Percentiles rank a stretch among this genome's conserved stretches.
phyloP scores from a whole-genome alignment of 2,888 invertebrate species.

The Anthophora plumipes region DNA sequence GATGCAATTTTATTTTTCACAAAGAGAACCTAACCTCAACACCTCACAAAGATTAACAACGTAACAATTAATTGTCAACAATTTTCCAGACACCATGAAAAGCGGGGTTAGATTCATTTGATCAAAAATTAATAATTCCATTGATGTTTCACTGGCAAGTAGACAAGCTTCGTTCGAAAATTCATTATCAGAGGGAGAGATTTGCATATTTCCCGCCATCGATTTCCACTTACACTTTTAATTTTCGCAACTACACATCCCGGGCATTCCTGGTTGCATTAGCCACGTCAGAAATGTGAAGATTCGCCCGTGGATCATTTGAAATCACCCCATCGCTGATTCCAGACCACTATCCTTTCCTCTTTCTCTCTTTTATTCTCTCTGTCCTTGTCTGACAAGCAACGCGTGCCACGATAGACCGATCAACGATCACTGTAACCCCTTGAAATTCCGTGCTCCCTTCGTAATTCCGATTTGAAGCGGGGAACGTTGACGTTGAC shows the following conservation, averaged over 20 bases:
- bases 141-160: neutral
- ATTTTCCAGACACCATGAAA: too few relatives aligned
- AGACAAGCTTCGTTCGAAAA: neutral
- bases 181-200: neutral
- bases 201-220: slow-evolving; percentile 9
- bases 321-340: slow-evolving; percentile 56
- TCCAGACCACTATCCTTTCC: neutral
- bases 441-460: slow-evolving; percentile 70
- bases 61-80: too few relatives aligned
- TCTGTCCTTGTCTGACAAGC: slow-evolving; percentile 20
- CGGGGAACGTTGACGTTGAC: slow-evolving; percentile 67
- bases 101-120: too few relatives aligned
- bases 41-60: too few relatives aligned
- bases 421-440: slow-evolving; percentile 68
- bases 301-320: slow-evolving; percentile 45
- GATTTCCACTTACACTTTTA: slow-evolving; percentile 56
- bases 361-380: neutral
- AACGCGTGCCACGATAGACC: slow-evolving; percentile 58
- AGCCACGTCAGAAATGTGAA: slow-evolving; percentile 59
- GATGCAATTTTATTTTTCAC: too few relatives aligned
- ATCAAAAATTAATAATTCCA: too few relatives aligned
- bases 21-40: too few relatives aligned
- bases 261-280: slow-evolving; percentile 56
- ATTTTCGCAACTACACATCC: slow-evolving; percentile 56
- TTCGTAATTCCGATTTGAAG: slow-evolving; percentile 62